Conservation (phyloP, 2,113 vertebrate species). For the Eonycteris spelaea region DNA sequence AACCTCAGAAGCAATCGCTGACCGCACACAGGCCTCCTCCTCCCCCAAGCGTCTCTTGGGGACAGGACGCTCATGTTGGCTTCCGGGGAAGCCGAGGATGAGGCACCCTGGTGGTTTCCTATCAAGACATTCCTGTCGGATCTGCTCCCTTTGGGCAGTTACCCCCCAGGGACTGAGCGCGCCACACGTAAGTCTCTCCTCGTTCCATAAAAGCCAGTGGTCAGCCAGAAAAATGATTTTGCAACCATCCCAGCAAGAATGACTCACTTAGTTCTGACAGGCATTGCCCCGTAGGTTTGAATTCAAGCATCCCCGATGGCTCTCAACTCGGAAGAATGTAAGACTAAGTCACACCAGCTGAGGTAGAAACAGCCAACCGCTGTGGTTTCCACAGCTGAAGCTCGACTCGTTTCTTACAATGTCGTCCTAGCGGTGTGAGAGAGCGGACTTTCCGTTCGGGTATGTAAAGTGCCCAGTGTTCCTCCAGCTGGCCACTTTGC, state of each 20-base stretch:
- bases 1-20: conserved; percentile 38
- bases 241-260: not conserved
- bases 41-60: not conserved
- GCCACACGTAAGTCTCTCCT: not conserved
- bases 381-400: not conserved
- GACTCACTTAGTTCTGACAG: not conserved
- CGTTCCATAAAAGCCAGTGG: not conserved
- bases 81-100: not conserved
- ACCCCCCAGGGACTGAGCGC: not conserved
- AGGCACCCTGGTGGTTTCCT: not conserved
- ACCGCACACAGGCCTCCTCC: not conserved
- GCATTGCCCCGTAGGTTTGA: not conserved
- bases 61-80: not conserved
- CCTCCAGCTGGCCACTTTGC: not conserved
- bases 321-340: not conserved
- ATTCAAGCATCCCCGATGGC: not conserved
- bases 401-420: not conserved
- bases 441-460: rapidly evolving
- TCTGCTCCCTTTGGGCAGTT: not conserved
- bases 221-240: not conserved
- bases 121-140: not conserved
- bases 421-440: not conserved
- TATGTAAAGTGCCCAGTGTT: not conserved
- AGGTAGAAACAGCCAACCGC: not conserved
- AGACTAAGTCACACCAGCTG: not conserved